Conservation (phyloP, 2,797 vertebrate species). For the Rhadinocentrus ornatus region DNA sequence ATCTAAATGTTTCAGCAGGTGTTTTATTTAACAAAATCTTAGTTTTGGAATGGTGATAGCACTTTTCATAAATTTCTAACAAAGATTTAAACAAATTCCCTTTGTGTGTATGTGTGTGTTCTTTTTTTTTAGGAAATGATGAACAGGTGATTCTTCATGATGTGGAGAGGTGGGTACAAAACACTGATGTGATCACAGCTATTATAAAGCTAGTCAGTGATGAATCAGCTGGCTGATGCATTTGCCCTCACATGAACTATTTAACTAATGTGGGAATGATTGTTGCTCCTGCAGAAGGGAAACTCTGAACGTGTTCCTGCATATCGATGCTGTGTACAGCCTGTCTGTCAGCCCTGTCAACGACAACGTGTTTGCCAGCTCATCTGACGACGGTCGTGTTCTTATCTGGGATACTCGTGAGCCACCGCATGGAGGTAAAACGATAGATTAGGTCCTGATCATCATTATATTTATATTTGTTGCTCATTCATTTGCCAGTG, state of each 20-base stretch:
- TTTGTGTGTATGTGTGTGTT: conserved; percentile 31
- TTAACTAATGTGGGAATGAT: not conserved
- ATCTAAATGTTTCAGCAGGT: not conserved
- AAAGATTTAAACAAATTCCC: too few species aligned
- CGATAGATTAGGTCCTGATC: not conserved
- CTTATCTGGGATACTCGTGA: conserved; percentile 98
- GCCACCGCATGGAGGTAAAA: conserved; percentile 91
- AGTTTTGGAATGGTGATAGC: not conserved
- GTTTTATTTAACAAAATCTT: not conserved
- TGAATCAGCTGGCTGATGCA: not conserved
- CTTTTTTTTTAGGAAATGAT: conserved; percentile 90
- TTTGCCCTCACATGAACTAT: not conserved
- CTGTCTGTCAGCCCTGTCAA: conserved; percentile 97
- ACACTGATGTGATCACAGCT: not conserved
- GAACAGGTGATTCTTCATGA: conserved; percentile 99
- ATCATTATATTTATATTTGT: not conserved
- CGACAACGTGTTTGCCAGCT: conserved; percentile 98
- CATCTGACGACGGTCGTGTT: conserved; percentile 96
- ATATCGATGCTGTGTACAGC: conserved; percentile 97
- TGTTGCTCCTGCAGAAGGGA: conserved; percentile 85
- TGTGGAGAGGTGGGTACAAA: conserved; percentile 89
- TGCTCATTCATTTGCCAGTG: not conserved
- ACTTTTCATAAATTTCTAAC: too few species aligned
- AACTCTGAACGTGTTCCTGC: conserved; percentile 95
- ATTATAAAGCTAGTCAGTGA: not conserved